phyloP scores from a whole-genome alignment of 2,888 invertebrate genomes.

The Epinotia bilunana region DNA sequence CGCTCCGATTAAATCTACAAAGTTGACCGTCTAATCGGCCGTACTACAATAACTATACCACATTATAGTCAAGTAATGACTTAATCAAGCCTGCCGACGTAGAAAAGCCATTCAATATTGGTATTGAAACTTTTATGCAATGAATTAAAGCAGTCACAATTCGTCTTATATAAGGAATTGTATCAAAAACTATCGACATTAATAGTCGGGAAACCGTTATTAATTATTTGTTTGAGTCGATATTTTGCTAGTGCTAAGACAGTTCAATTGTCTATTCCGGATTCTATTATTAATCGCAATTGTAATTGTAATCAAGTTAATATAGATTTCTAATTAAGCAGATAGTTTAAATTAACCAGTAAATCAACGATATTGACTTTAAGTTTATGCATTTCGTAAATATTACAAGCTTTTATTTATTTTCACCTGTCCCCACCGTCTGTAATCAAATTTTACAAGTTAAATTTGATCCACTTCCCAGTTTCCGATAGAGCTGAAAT shows the following conservation, averaged over 20 bases:
- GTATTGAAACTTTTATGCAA: conserved; percentile 64
- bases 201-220: conserved; percentile 29
- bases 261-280: conserved; percentile 22
- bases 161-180: conserved; percentile 35
- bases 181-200: conserved; percentile 34
- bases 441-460: no score
- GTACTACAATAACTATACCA: conserved; percentile 66
- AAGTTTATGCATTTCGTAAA: not conserved
- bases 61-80: conserved; percentile 70
- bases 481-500: no score
- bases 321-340: not conserved
- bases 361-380: not conserved
- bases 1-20: conserved; percentile 64
- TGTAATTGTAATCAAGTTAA: conserved; percentile 9
- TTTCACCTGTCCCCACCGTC: no score
- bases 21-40: conserved; percentile 60
- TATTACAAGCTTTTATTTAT: no score
- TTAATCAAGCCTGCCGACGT: conserved; percentile 67
- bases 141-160: conserved; percentile 43
- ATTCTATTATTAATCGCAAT: conserved; percentile 13
- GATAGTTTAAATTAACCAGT: not conserved
- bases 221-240: conserved; percentile 30
- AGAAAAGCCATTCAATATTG: conserved; percentile 67
- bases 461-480: no score
- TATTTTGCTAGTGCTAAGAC: conserved; percentile 36